Evolutionary conservation across 2,113 vertebrate genomes (phyloP), one percentile per base, ranked within the genome.

Genomic region (Neopipo cinnamomea): DNA sequence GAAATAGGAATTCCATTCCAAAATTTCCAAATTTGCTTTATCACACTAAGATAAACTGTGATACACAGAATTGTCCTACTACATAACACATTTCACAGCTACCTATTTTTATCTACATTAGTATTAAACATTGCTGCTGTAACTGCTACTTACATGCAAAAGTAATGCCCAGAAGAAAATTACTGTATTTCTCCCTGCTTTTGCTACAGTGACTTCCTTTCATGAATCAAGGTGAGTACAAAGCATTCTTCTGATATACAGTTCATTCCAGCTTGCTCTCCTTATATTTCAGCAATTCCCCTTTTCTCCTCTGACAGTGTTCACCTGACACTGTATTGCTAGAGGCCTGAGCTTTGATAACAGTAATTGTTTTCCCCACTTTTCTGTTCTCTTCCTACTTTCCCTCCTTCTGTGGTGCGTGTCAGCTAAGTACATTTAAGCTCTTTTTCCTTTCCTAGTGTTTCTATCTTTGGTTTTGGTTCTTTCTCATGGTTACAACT

Each of bases 401-500:
- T 46, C 25, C 28, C 15, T 49, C 16, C 16, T 53, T n/a, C 18
- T 58, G 35, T 1, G 3, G 12, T 44, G n/a, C n/a, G 80, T 23
- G 22, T 53, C 42, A 72, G 37, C 27, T 55, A 62, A 63, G 30
- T 16, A 84, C 20, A 37, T 1, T 53, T 63, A 33, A 44, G 22
- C 15, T 67, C 42, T 61, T 37, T 78, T 35, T 76, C 46, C 15
- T 84, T 8, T 77, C 19, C 25, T 46, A 49, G 12, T 37, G 20
- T 28, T 93, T 82, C 37, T 59, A 1, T 13, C 24, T 88, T 59
- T 41, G 39, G 31, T 46, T 87, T 72, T 76, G 28, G 12, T n/a
- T 85, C 53, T 56, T 59, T 46, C 67, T 84, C 19, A 39, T 0
- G 0, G 35, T 3, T 17, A 47, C 8, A 16, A 46, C 2, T 0